A percentile compares a stretch with the other conserved stretches of the same genome.
Conservation (phyloP, 2,797 vertebrate species). For the Phataginus tricuspis region DNA sequence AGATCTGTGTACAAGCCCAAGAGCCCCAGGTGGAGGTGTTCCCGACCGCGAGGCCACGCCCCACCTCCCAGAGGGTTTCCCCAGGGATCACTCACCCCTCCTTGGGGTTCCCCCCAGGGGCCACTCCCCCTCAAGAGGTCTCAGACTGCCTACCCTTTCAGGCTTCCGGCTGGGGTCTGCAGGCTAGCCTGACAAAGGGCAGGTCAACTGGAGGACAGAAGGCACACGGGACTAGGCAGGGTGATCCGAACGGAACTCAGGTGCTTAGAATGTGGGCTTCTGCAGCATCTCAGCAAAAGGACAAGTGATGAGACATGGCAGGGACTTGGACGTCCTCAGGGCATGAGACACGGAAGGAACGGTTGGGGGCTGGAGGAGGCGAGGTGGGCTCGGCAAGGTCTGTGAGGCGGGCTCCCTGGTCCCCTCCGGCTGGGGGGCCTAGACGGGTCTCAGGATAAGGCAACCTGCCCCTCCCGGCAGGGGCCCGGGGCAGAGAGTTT, state of each 20-base stretch:
- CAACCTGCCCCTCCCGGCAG: fast-evolving
- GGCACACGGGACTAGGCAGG: too few species aligned
- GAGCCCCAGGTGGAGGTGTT: fast-evolving
- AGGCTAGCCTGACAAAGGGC: too few species aligned
- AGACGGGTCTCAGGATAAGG: not conserved
- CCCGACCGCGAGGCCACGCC: too few species aligned
- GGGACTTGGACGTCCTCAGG: not conserved
- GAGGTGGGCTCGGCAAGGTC: not conserved
- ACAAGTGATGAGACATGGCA: not conserved
- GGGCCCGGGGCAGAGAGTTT: fast-evolving
- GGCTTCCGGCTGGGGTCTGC: too few species aligned
- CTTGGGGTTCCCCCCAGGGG: too few species aligned
- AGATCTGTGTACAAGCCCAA: not conserved
- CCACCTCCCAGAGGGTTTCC: not conserved
- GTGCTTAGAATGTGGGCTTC: not conserved
- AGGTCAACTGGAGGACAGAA: not conserved
- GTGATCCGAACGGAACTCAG: not conserved
- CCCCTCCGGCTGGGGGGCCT: not conserved
- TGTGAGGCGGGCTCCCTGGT: too few species aligned
- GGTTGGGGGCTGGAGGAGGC: too few species aligned
- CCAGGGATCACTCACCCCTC: fast-evolving
- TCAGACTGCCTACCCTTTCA: too few species aligned
- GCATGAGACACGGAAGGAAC: not conserved
- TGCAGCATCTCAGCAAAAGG: not conserved
- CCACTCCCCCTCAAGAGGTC: too few species aligned